phyloP scores from a whole-genome alignment of 2,797 vertebrate species.

The Coracias cyanogaster region DNA sequence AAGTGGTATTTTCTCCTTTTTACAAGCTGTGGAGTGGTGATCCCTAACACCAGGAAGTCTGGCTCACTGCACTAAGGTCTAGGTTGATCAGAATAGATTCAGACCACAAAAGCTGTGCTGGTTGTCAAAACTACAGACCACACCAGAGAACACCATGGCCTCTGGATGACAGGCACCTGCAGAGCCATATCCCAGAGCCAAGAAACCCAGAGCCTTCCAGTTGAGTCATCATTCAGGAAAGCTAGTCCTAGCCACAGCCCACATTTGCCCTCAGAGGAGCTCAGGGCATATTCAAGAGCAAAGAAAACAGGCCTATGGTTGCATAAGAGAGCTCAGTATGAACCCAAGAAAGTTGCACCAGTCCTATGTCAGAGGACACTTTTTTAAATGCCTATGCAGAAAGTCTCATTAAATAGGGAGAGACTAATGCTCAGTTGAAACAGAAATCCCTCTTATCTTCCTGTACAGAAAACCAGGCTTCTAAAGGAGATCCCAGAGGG shows the following conservation, averaged over 20 bases:
- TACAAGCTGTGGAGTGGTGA: neutral
- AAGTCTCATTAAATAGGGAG: neutral
- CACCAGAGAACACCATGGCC: neutral
- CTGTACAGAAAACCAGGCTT: constrained; percentile 25
- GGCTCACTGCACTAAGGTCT: neutral
- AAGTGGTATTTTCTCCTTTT: neutral
- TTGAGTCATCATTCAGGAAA: neutral
- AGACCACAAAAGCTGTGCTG: neutral
- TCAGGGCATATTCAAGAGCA: neutral
- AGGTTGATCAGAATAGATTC: neutral
- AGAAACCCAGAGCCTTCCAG: neutral
- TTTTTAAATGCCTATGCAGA: neutral
- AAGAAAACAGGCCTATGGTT: neutral
- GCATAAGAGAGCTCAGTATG: neutral
- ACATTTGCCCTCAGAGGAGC: neutral
- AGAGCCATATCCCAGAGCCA: neutral
- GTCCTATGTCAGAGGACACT: neutral
- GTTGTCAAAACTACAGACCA: neutral
- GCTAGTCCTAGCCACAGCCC: neutral
- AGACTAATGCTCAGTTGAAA: neutral
- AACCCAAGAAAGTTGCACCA: neutral
- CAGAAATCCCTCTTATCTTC: constrained; percentile 51
- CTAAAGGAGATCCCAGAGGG: constrained; percentile 27
- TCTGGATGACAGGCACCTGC: neutral
- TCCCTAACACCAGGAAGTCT: neutral